phyloP scores from a whole-genome alignment of 1,140 invertebrate genomes.

The Danaus plexippus region DNA sequence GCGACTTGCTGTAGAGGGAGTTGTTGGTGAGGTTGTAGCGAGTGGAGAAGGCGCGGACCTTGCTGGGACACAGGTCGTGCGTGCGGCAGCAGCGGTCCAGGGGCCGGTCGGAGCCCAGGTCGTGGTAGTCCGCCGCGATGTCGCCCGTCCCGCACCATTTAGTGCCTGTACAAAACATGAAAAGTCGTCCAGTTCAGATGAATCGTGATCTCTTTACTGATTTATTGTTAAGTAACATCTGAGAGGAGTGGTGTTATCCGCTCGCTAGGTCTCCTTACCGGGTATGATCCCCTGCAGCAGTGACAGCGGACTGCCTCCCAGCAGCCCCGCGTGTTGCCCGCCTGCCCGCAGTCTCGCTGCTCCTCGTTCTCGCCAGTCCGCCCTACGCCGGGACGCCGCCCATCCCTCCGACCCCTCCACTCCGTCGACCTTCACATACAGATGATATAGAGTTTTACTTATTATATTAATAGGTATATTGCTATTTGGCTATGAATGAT shows the following conservation, averaged over 20 bases:
- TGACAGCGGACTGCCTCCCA: conserved; percentile 76
- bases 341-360: conserved; percentile 42
- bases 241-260: not conserved
- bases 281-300: conserved; percentile 83
- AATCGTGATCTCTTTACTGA: not conserved
- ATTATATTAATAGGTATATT: too few species aligned
- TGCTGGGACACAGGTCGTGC: conserved; percentile 86
- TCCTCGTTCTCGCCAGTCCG: conserved; percentile 35
- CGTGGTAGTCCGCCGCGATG: conserved; percentile 85
- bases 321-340: conserved; percentile 55
- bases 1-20: conserved; percentile 89
- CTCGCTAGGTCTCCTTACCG: conserved; percentile 63
- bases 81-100: conserved; percentile 88
- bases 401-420: conserved; percentile 36
- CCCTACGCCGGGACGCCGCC: conserved; percentile 3
- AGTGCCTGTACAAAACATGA: conserved; percentile 74
- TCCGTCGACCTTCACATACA: conserved; percentile 43
- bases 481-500: too few species aligned
- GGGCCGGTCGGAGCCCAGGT: conserved; percentile 79
- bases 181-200: not conserved
- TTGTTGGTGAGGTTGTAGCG: conserved; percentile 88
- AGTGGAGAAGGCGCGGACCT: conserved; percentile 78
- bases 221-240: too few species aligned
- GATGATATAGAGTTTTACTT: too few species aligned
- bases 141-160: conserved; percentile 93